Evolutionary conservation across 1,140 invertebrate species (phyloP).

Genomic region (Protaetia brevitarsis): DNA sequence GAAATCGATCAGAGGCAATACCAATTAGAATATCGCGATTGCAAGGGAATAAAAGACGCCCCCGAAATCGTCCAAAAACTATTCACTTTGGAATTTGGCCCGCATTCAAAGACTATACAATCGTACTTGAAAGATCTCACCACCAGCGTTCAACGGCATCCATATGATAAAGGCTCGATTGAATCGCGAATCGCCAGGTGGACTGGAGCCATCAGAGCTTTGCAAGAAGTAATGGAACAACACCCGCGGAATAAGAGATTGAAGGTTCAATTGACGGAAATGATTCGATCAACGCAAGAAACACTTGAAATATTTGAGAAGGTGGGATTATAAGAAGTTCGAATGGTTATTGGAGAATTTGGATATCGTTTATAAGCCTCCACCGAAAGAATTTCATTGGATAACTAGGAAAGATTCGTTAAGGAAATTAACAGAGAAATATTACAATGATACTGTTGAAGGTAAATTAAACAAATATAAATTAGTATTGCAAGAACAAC

Average conservation of each 20-base stretch:
- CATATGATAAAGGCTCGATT: constrained; percentile 54
- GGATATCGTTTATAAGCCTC: constrained; percentile 70
- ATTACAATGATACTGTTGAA: constrained; percentile 64
- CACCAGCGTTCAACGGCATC: constrained; percentile 56
- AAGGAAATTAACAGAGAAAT: constrained; percentile 60
- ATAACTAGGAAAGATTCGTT: constrained; percentile 66
- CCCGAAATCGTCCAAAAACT: constrained; percentile 57
- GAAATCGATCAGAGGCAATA: constrained; percentile 47
- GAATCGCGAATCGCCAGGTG: constrained; percentile 56
- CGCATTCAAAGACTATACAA: constrained; percentile 42
- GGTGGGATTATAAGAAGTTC: constrained; percentile 77
- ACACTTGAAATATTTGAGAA: constrained; percentile 63
- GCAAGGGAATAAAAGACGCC: constrained; percentile 56
- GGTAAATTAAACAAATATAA: constrained; percentile 64
- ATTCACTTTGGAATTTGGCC: constrained; percentile 57
- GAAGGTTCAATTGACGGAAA: constrained; percentile 62
- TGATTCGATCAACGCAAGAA: constrained; percentile 76
- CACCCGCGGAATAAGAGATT: constrained; percentile 53
- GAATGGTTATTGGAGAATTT: constrained; percentile 83
- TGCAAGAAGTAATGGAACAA: constrained; percentile 53
- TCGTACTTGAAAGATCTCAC: constrained; percentile 49
- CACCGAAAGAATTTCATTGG: constrained; percentile 59
- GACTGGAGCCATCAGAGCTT: constrained; percentile 52
- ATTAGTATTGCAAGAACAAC: constrained; percentile 57
- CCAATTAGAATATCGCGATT: constrained; percentile 47